Percentiles rank a stretch among this genome's conserved stretches.
These are phyloP conservation scores for Drosophila lowei DNA, from an alignment of 1,140 invertebrate genomes.

Conservation along the genomic window DNA sequence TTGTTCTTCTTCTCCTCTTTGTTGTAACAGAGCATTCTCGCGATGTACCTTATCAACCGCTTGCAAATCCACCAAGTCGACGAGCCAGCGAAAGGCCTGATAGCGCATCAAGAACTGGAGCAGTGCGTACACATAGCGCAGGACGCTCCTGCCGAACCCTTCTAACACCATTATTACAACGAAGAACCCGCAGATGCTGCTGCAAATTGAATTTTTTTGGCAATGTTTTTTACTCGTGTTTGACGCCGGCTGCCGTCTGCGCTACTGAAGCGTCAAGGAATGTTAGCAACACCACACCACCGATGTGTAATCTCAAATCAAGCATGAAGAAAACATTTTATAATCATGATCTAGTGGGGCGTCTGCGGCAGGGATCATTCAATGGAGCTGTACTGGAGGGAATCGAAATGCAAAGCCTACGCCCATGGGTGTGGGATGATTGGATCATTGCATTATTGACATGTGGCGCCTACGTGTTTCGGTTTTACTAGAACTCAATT, in stretches of 20 bases:
- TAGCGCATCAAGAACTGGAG: slow-evolving; percentile 62
- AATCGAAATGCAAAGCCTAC: background rate
- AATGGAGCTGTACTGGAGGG: background rate
- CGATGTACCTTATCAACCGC: slow-evolving; percentile 39
- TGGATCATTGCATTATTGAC: slow-evolving; percentile 26
- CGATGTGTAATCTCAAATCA: slow-evolving; percentile 22
- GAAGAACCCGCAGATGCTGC: background rate
- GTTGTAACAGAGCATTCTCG: slow-evolving; percentile 24
- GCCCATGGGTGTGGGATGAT: too few relatives aligned
- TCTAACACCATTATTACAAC: slow-evolving; percentile 47
- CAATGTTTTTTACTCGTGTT: background rate
- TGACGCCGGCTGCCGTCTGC: background rate
- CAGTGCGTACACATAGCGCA: slow-evolving; percentile 24
- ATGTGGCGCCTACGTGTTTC: slow-evolving; percentile 46
- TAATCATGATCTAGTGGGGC: slow-evolving; percentile 20
- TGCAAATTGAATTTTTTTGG: slow-evolving; percentile 32
- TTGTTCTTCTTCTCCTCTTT: slow-evolving; percentile 16
- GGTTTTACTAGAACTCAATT: slow-evolving; percentile 21
- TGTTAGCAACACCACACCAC: slow-evolving; percentile 9
- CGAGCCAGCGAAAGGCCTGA: slow-evolving; percentile 71
- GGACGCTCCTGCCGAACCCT: slow-evolving; percentile 42
- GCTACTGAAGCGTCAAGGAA: slow-evolving; percentile 26
- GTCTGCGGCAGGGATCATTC: background rate
- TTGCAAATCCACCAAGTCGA: slow-evolving; percentile 43
- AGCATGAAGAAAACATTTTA: slow-evolving; percentile 36